Conservation (phyloP, 1,140 invertebrate genomes). For the Ceratoteleas bidentatus region DNA sequence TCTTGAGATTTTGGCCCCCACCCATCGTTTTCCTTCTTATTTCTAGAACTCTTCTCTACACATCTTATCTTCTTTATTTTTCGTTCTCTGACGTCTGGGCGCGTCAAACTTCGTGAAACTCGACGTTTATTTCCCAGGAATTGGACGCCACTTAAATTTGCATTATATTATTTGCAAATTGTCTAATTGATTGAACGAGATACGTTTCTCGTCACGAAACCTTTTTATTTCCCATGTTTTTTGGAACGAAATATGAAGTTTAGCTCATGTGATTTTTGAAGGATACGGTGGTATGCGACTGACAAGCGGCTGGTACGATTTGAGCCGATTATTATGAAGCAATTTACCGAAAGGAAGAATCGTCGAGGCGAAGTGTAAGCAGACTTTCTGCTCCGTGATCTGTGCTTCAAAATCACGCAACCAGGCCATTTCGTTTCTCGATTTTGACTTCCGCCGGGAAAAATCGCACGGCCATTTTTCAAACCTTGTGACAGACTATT, state of each 20-base stretch:
- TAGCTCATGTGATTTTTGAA: slow-evolving; percentile 26
- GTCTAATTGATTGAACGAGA: slow-evolving; percentile 56
- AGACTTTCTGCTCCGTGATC: slow-evolving; percentile 38
- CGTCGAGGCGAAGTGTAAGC: slow-evolving; percentile 35
- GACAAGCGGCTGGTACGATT: slow-evolving; percentile 50
- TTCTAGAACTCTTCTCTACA: too few relatives aligned
- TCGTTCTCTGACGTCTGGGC: not conserved
- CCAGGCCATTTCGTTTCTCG: slow-evolving; percentile 28
- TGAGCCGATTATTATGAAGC: slow-evolving; percentile 52
- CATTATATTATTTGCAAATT: slow-evolving; percentile 44
- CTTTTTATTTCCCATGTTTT: slow-evolving; percentile 1
- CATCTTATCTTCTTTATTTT: not conserved
- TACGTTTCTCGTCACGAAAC: slow-evolving; percentile 41
- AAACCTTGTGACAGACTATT: not conserved
- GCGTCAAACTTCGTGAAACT: slow-evolving; percentile 6
- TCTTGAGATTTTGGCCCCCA: too few relatives aligned
- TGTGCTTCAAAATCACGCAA: slow-evolving; percentile 49
- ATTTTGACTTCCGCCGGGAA: slow-evolving; percentile 29
- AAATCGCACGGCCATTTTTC: slow-evolving; percentile 9
- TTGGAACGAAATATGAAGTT: slow-evolving; percentile 25
- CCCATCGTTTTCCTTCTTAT: too few relatives aligned
- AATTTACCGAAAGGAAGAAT: slow-evolving; percentile 56
- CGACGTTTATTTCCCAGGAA: slow-evolving; percentile 6
- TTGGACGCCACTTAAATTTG: slow-evolving; percentile 32
- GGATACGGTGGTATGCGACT: slow-evolving; percentile 28